phyloP scores from a whole-genome alignment of 2,113 vertebrate species.

The Ascaphus truei region DNA sequence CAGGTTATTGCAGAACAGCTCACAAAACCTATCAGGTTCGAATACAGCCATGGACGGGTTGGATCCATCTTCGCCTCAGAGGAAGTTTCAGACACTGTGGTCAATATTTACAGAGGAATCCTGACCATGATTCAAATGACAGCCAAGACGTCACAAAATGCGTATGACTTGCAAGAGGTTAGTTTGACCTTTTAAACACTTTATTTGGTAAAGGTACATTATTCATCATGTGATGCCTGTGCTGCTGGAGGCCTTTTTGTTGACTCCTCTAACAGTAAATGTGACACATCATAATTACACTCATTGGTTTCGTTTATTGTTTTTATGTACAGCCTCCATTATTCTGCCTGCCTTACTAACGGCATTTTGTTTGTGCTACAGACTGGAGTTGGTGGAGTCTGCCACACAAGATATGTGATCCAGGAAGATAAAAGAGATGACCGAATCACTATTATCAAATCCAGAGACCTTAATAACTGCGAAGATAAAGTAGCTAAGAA shows the following conservation, averaged over 20 bases:
- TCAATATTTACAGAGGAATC: conserved; percentile 71
- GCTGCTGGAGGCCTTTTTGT: neutral
- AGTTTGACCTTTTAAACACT: neutral
- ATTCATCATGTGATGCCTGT: neutral
- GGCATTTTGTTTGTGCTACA: conserved; percentile 39
- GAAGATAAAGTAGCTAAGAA: conserved; percentile 64
- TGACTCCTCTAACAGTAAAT: neutral
- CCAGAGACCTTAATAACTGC: conserved; percentile 70
- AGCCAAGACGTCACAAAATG: conserved; percentile 69
- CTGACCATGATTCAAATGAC: conserved; percentile 66
- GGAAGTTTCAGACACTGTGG: conserved; percentile 46
- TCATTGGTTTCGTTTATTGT: neutral
- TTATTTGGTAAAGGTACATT: too few species aligned
- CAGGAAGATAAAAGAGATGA: conserved; percentile 62
- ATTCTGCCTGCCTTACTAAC: neutral
- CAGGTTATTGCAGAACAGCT: conserved; percentile 50
- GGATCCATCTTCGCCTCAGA: conserved; percentile 62
- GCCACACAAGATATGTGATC: conserved; percentile 71
- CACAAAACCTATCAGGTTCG: conserved; percentile 62
- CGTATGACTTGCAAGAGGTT: conserved; percentile 75
- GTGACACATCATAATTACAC: too few species aligned
- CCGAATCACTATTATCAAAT: conserved; percentile 59
- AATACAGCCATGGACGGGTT: conserved; percentile 61
- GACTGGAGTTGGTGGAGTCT: conserved; percentile 76
- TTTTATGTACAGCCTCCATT: neutral